These are phyloP conservation scores for Uropsilus gracilis DNA, from an alignment of 2,113 vertebrate genomes.

Conservation along the genomic window DNA sequence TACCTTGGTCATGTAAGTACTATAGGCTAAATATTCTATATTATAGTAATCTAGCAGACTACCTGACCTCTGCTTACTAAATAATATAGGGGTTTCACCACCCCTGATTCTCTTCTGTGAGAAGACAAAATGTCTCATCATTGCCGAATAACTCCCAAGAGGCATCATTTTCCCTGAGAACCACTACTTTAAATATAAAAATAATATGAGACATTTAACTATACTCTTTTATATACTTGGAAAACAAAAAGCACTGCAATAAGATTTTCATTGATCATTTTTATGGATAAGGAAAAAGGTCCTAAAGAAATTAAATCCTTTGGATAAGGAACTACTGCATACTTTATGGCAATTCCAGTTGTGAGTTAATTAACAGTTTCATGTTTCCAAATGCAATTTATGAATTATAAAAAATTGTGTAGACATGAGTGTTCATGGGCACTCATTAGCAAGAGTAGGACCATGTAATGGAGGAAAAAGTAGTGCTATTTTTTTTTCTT, in stretches of 20 bases:
- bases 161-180: neutral
- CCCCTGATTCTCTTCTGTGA: neutral
- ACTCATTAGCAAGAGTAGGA: neutral
- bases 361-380: neutral
- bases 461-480: too few species aligned
- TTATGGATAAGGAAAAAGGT: neutral
- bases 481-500: too few species aligned
- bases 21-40: neutral
- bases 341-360: neutral
- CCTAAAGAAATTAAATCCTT: neutral
- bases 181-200: neutral
- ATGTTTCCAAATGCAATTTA: neutral
- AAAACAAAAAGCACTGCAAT: neutral
- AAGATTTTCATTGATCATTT: neutral
- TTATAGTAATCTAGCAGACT: neutral
- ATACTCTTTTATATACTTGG: neutral
- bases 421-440: neutral
- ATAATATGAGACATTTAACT: neutral
- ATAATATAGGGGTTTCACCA: too few species aligned
- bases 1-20: neutral
- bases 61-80: neutral
- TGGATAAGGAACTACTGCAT: neutral
- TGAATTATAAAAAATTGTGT: neutral
- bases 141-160: neutral
- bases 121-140: neutral